phyloP scores from a whole-genome alignment of 2,888 invertebrate genomes.

The Hesperia comma region DNA sequence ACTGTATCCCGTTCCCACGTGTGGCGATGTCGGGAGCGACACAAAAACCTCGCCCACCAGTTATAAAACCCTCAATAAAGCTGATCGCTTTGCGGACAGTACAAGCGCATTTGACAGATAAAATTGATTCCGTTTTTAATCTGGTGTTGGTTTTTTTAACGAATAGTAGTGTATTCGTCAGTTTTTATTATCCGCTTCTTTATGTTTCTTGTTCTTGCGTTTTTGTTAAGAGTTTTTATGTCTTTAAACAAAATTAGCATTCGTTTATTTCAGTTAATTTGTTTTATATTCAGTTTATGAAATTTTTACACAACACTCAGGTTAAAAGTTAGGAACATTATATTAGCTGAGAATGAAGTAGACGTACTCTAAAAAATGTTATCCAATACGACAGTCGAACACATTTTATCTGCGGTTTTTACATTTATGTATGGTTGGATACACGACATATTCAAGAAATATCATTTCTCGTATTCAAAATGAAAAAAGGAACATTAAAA shows the following conservation, averaged over 20 bases:
- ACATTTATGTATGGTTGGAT: slow-evolving; percentile 61
- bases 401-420: slow-evolving; percentile 36
- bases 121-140: slow-evolving; percentile 20
- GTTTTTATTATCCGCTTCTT: no score
- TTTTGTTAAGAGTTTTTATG: no score
- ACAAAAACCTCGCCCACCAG: slow-evolving; percentile 52
- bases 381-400: neutral
- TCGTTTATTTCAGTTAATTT: no score
- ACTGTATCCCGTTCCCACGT: slow-evolving; percentile 72
- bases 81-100: slow-evolving; percentile 63
- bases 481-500: slow-evolving; percentile 69
- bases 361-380: no score
- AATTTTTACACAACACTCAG: no score
- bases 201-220: no score
- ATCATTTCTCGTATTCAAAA: slow-evolving; percentile 78
- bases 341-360: no score
- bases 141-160: no score
- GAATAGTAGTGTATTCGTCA: no score
- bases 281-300: no score
- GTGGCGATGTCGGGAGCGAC: slow-evolving; percentile 59
- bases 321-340: no score
- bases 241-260: no score
- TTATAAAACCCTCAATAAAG: slow-evolving; percentile 78
- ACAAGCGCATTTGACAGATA: slow-evolving; percentile 50
- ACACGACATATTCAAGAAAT: slow-evolving; percentile 76